Percentiles rank a stretch among this genome's conserved stretches.
phyloP scores from a whole-genome alignment of 2,888 invertebrate genomes.

The Diarsia rubi region DNA sequence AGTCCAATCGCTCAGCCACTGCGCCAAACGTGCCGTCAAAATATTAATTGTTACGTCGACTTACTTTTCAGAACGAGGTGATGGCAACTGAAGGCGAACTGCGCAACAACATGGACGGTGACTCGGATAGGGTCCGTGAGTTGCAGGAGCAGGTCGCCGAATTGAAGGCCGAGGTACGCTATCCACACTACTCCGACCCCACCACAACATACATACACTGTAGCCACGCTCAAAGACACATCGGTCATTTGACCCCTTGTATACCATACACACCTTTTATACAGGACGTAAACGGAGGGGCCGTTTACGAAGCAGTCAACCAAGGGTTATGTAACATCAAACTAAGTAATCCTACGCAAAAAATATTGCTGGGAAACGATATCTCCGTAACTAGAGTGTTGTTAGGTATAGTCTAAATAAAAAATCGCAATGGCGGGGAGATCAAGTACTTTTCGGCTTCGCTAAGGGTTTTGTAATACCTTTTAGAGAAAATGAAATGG shows the following conservation, averaged over 20 bases:
- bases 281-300: too few relatives aligned
- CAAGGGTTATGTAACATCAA: too few relatives aligned
- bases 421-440: too few relatives aligned
- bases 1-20: too few relatives aligned
- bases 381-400: too few relatives aligned
- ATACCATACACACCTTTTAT: neutral
- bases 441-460: too few relatives aligned
- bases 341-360: too few relatives aligned
- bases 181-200: neutral
- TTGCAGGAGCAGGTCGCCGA: slow-evolving; percentile 98
- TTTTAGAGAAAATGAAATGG: neutral
- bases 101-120: slow-evolving; percentile 94
- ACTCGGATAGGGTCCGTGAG: slow-evolving; percentile 96
- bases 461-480: too few relatives aligned
- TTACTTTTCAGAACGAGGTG: slow-evolving; percentile 95
- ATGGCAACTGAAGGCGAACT: slow-evolving; percentile 98
- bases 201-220: slow-evolving; percentile 5
- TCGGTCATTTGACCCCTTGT: neutral
- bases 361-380: too few relatives aligned
- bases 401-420: too few relatives aligned
- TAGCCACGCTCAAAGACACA: slow-evolving; percentile 2
- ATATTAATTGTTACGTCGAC: neutral
- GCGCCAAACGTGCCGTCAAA: too few relatives aligned
- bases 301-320: too few relatives aligned
- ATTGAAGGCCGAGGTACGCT: slow-evolving; percentile 97